phyloP scores from a whole-genome alignment of 1,140 invertebrate genomes.

The Teleopsis dalmanni region DNA sequence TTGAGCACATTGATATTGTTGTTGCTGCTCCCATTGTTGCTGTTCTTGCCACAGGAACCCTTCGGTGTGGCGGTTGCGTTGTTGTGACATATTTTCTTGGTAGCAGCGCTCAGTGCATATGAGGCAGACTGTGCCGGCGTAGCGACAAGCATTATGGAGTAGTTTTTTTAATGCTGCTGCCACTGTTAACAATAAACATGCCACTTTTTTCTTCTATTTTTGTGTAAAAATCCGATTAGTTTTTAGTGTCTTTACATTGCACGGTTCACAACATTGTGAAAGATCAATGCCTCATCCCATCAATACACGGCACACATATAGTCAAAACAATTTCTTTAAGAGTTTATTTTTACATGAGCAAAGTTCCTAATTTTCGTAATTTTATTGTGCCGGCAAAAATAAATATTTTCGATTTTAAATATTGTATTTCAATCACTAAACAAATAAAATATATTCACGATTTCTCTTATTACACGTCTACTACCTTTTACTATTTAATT shows the following conservation, averaged over 20 bases:
- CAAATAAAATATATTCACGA: not conserved
- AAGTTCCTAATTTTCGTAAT: too few relatives aligned
- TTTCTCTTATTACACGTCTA: not conserved
- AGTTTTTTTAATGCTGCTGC: not conserved
- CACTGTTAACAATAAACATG: not conserved
- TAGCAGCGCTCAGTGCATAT: slow-evolving; percentile 1
- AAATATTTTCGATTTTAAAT: too few relatives aligned
- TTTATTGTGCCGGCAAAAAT: too few relatives aligned
- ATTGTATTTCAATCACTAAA: slow-evolving; percentile 8
- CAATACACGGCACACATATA: not conserved
- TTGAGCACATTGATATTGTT: slow-evolving; percentile 16
- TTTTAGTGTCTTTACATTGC: not conserved
- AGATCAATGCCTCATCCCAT: not conserved
- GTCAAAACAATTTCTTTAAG: not conserved
- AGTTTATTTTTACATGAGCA: too few relatives aligned
- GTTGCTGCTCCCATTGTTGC: slow-evolving; percentile 7
- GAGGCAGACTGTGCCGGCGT: slow-evolving; percentile 13
- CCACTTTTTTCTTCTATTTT: not conserved
- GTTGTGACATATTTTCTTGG: slow-evolving; percentile 7
- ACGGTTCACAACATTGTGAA: not conserved
- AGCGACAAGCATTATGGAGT: slow-evolving; percentile 19
- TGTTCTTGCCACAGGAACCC: slow-evolving; percentile 11
- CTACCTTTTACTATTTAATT: slow-evolving; percentile 9
- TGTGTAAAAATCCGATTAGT: not conserved
- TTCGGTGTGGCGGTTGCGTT: slow-evolving; percentile 14